phyloP scores from a whole-genome alignment of 2,113 vertebrate species.

The Mixornis gularis region DNA sequence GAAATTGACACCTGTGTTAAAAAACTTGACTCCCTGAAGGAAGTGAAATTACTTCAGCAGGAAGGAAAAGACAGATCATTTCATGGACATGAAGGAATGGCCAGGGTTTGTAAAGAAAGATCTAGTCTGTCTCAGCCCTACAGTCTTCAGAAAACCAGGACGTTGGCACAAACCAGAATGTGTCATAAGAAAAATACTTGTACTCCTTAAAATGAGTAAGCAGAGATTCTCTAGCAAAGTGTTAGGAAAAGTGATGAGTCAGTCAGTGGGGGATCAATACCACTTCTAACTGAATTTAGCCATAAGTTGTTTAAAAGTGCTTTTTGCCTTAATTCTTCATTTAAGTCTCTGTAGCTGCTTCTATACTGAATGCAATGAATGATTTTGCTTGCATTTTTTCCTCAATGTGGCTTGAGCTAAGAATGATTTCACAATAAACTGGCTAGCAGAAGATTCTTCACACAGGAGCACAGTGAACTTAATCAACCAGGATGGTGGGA shows the following conservation, averaged over 20 bases:
- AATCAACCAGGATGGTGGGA: neutral
- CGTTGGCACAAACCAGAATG: neutral
- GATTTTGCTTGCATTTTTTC: neutral
- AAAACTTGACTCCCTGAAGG: neutral
- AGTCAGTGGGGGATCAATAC: neutral
- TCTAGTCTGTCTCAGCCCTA: neutral
- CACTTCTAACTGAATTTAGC: neutral
- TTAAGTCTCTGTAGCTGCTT: neutral
- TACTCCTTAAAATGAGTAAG: neutral
- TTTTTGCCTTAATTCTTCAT: neutral
- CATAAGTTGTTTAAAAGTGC: neutral
- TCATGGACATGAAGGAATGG: neutral
- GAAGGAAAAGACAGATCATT: neutral
- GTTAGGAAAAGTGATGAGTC: neutral
- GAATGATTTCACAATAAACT: neutral
- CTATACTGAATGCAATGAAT: neutral
- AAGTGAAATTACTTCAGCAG: neutral
- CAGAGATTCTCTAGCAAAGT: neutral
- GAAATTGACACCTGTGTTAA: neutral
- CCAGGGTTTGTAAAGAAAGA: neutral
- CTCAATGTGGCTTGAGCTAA: neutral
- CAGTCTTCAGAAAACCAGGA: neutral
- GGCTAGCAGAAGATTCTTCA: neutral
- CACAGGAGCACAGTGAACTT: neutral
- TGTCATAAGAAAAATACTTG: neutral